These are phyloP conservation scores for Threskiornis aethiopicus DNA, from an alignment of 2,797 vertebrate genomes.

Conservation along the genomic window DNA sequence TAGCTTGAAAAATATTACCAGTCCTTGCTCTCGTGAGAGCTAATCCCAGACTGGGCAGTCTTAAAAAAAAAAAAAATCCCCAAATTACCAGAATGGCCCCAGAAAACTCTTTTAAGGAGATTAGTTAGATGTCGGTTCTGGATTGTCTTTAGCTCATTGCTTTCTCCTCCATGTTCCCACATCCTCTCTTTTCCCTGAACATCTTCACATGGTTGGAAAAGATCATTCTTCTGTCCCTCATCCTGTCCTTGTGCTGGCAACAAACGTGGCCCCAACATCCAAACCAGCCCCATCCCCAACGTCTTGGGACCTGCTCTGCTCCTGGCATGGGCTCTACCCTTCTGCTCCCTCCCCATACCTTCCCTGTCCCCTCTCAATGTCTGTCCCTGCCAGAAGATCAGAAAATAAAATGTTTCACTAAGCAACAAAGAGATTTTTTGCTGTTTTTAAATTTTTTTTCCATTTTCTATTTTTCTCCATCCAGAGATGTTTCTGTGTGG, in stretches of 20 bases:
- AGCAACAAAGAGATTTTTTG: background rate
- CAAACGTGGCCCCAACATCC: background rate
- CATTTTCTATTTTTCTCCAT: background rate
- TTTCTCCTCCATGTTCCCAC: background rate
- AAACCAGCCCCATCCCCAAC: background rate
- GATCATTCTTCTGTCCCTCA: background rate
- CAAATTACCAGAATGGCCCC: slow-evolving; percentile 9
- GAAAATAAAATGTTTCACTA: background rate
- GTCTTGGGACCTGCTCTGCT: background rate
- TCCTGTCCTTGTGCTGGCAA: background rate
- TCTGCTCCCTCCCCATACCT: background rate
- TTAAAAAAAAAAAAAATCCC: background rate
- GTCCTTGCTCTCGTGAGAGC: slow-evolving; percentile 23
- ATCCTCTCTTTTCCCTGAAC: background rate
- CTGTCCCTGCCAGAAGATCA: background rate
- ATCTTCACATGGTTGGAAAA: background rate
- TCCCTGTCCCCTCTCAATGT: too few species aligned
- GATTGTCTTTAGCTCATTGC: background rate
- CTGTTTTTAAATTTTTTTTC: too few species aligned
- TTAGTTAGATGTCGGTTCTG: background rate
- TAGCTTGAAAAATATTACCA: slow-evolving; percentile 39
- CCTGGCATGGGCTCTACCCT: background rate
- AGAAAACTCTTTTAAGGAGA: slow-evolving; percentile 15
- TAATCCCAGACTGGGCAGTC: slow-evolving; percentile 9
- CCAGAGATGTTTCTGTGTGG: background rate